Base-by-base conservation (phyloP, 2,888 invertebrate species). In the Stomorhina lunata region DNA sequence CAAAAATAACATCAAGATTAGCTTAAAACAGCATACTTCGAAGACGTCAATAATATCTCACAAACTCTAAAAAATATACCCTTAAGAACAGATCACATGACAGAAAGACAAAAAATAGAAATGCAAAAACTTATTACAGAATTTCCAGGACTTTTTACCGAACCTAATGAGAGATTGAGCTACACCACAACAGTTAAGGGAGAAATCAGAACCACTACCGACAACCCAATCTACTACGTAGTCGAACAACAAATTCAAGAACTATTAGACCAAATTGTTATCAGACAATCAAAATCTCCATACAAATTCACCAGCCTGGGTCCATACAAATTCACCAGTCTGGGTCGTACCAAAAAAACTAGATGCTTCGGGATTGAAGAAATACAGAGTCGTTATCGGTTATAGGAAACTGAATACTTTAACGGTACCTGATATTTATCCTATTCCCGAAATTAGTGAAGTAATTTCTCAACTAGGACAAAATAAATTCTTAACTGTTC, bases 341-440 rank as follows among this genome's bases (percentile, higher is more conserved):
- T 68, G 69, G 75, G 66, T 76, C 2, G 71, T 81, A 9, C 66
- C 55, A 12, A 81, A 84, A 10, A 78, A 81, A 71, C 20, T 40
- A 9, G 79, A 83, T 63, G 12, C 48, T 17, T 66, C 72, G n/a
- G 76, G 80, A 12, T 10, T 0, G 37, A 59, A 12, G 37, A 59
- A 59, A 12, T 53, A 12, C 34, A 22, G 69, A 55, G 40, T 29
- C 12, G 66, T 66, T 17, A 45, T 66, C 2, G 66, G 50, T 50
- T 66, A 29, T 34, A 68, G 68, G n/a, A 68, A 55, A 15, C 50
- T 63, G n/a, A 63, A 63, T 15, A 59, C 34, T 22, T 45, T 66
- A 5, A 69, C 68, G 4, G 40, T 69, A 9, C 68, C 68, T 10
- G 68, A 69, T 53, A 25, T 40, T 25, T 69, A 69, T n/a, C 68